phyloP scores from a whole-genome alignment of 2,113 vertebrate species.

The Numenius arquata region DNA sequence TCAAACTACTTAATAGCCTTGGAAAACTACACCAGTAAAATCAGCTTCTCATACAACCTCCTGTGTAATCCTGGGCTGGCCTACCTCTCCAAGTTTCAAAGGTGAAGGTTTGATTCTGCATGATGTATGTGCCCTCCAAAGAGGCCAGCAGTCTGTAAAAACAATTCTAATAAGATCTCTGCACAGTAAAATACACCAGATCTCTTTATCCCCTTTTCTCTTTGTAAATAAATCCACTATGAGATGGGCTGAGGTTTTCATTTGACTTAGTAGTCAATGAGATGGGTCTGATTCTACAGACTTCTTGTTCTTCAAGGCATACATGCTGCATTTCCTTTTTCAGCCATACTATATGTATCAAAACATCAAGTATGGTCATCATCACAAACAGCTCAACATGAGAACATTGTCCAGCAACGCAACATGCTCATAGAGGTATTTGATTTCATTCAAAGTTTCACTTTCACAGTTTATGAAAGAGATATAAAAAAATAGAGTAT shows the following conservation, averaged over 20 bases:
- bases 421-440: background rate
- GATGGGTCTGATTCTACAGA: background rate
- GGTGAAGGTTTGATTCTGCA: background rate
- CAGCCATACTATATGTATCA: background rate
- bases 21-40: background rate
- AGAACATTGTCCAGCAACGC: background rate
- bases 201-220: background rate
- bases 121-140: background rate
- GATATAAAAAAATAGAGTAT: background rate
- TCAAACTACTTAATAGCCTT: background rate
- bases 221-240: background rate
- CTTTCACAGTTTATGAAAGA: background rate
- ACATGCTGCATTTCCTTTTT: rapidly evolving
- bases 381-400: background rate
- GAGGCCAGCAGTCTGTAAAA: background rate
- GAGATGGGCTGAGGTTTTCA: background rate
- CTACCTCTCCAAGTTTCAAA: background rate
- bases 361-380: background rate
- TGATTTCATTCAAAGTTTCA: background rate
- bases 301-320: background rate
- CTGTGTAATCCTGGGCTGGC: background rate
- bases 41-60: background rate
- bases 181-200: background rate
- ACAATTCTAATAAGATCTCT: background rate
- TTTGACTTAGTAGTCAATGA: background rate